Base-by-base conservation (phyloP, 2,113 vertebrate species). In the Uropsilus gracilis region DNA sequence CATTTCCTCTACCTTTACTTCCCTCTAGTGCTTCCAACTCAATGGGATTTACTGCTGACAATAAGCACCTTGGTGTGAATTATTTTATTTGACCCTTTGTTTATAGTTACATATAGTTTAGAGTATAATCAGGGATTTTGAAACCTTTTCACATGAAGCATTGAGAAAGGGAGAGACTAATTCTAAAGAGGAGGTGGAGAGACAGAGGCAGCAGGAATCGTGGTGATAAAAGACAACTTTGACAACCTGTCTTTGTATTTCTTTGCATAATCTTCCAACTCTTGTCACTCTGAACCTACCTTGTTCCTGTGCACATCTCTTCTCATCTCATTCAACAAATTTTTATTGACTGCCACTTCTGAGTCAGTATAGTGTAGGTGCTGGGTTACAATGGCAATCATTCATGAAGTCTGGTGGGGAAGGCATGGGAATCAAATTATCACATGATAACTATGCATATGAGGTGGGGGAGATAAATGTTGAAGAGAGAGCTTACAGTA, bases 51-150 rank as follows among this genome's bases (percentile, higher is more conserved):
- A 66, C 0, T 66, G 39, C 39, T 53, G 34, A 80, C 24, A 80
- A 48, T 78, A 78, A 91, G 50, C 69, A 91, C 75, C 18, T 95
- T 8, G 5, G 57, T 86, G 91, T 83, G 69, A 94, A 73, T 94
- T n/a, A 71, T 71, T 88, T 95, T 93, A 94, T 91, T 86, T 94
- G 83, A 80, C 32, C 8, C 69, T 89, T 85, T 93, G 37, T 83
- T 90, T 61, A n/a, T 24, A 71, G 53, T 32, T 7, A 4, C n/a
- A 39, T 34, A 20, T 17, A 69, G 59, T n/a, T n/a, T n/a, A n/a
- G n/a, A n/a, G n/a, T n/a, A 90, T 4, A 75, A 68, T 46, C 20
- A 75, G 34, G 37, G 34, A 71, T 32, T 95, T 94, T 68, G 37
- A 34, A 88, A 87, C 77, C 68, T 90, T 80, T 57, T n/a, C 63